phyloP scores from a whole-genome alignment of 1,140 invertebrate species.

The Rhagoletis pomonella region DNA sequence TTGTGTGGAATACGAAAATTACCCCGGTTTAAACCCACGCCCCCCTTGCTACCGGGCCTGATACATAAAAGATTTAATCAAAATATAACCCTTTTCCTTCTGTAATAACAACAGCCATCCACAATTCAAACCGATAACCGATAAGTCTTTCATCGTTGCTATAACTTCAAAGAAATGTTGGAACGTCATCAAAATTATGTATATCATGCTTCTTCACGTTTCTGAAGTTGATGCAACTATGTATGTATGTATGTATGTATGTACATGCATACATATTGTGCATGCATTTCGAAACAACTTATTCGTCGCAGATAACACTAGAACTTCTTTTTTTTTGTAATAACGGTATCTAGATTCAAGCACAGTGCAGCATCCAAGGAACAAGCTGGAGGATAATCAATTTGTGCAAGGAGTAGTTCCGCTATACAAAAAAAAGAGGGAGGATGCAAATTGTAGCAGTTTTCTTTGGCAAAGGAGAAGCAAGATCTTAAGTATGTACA shows the following conservation, averaged over 20 bases:
- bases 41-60: too few species aligned
- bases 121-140: conserved; percentile 12
- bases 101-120: too few species aligned
- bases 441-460: background rate
- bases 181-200: background rate
- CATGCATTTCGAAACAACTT: background rate
- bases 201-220: background rate
- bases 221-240: conserved; percentile 27
- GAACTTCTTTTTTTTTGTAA: background rate
- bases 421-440: background rate
- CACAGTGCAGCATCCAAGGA: background rate
- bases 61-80: too few species aligned
- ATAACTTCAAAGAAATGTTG: background rate
- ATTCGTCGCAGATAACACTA: background rate
- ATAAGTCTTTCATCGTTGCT: background rate
- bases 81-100: too few species aligned
- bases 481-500: background rate
- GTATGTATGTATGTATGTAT: too few species aligned
- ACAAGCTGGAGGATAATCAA: conserved; percentile 27
- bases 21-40: too few species aligned
- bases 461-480: conserved; percentile 12
- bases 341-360: background rate
- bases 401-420: background rate
- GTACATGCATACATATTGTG: too few species aligned
- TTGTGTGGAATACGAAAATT: too few species aligned